A percentile compares a stretch with the other conserved stretches of the same genome.
Conservation (phyloP, 2,888 invertebrate species). For the Limenitis camilla region DNA sequence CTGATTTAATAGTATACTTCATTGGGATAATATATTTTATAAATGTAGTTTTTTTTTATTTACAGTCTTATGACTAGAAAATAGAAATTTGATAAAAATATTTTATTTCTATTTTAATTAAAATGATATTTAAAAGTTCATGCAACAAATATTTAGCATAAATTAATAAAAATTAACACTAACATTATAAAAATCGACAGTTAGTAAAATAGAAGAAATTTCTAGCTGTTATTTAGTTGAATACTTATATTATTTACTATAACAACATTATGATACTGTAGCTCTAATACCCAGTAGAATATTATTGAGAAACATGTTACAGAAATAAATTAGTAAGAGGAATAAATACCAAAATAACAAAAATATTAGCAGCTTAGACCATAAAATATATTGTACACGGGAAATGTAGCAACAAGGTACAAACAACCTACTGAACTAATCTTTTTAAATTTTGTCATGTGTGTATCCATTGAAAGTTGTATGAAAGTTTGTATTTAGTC, state of each 20-base stretch:
- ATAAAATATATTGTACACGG: no score
- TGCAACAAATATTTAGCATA: conserved; percentile 6
- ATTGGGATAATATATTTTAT: no score
- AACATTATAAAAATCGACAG: not conserved
- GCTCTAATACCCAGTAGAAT: not conserved
- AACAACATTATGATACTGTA: not conserved
- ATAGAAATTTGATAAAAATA: no score
- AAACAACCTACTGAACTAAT: no score
- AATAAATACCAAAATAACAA: conserved; percentile 6
- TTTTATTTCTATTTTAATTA: no score
- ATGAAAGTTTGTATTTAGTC: no score
- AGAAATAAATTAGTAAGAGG: conserved; percentile 1
- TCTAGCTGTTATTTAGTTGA: not conserved
- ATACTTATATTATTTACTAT: not conserved
- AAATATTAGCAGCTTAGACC: conserved; percentile 9
- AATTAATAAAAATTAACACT: conserved; percentile 18
- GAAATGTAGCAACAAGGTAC: no score
- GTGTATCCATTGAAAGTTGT: no score
- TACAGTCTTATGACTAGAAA: no score
- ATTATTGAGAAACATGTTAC: not conserved
- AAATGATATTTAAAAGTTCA: not conserved
- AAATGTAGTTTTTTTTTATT: no score
- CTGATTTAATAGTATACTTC: no score
- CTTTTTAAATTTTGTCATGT: no score
- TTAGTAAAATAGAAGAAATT: not conserved